Evolutionary conservation across 2,888 invertebrate genomes (phyloP).

Genomic region (Resseliella maxima): DNA sequence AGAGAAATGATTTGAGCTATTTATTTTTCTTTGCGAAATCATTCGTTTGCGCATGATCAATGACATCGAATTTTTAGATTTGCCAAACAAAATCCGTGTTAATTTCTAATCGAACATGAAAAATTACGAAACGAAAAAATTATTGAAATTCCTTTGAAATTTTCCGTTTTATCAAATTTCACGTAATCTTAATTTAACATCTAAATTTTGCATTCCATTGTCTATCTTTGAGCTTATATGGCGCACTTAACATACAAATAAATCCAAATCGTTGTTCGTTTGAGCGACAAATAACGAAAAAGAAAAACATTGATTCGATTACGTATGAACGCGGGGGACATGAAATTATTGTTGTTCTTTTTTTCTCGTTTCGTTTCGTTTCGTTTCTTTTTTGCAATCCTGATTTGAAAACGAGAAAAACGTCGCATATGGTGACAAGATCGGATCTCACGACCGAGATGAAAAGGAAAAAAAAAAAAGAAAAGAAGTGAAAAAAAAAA

Average conservation of each 20-base stretch:
- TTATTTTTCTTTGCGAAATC: not conserved
- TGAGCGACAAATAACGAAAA: not conserved
- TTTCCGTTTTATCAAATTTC: not conserved
- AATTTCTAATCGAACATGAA: not conserved
- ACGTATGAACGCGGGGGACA: constrained; percentile 55
- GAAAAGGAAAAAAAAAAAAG: not conserved
- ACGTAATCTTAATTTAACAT: constrained; percentile 9
- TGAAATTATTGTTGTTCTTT: constrained; percentile 22
- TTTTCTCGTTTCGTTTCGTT: constrained; percentile 5
- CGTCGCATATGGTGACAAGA: constrained; percentile 7
- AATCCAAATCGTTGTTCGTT: not conserved
- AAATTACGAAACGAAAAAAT: not conserved
- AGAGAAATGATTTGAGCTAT: not conserved
- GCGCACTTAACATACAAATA: not conserved
- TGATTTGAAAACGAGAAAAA: constrained; percentile 22
- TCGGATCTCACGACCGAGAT: not conserved
- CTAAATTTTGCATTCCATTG: not conserved
- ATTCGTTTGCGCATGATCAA: constrained; percentile 23
- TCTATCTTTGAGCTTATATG: not conserved
- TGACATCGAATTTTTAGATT: constrained; percentile 9
- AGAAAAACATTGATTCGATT: constrained; percentile 51
- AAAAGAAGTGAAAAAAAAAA: not conserved
- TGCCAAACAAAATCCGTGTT: not conserved
- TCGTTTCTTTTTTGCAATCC: no score
- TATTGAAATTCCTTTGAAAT: not conserved